Percentiles rank a stretch among this genome's conserved stretches.
These are phyloP conservation scores for Nasua narica DNA, from an alignment of 2,797 vertebrate genomes.

Conservation along the genomic window DNA sequence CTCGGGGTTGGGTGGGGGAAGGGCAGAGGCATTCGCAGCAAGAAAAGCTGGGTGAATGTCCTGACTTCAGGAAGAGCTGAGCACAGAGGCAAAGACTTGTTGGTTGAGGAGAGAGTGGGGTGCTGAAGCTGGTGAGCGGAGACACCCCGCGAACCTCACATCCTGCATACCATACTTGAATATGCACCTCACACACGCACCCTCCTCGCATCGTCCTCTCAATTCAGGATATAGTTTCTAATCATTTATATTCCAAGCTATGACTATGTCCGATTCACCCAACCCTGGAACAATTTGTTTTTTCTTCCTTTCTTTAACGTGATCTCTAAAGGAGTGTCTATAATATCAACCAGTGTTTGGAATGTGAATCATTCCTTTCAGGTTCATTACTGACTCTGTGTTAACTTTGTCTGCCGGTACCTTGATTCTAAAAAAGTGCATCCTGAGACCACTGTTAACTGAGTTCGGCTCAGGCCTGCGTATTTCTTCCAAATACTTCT, in stretches of 20 bases:
- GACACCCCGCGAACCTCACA: neutral
- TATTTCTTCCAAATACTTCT: neutral
- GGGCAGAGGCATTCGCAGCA: neutral
- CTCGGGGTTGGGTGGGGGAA: neutral
- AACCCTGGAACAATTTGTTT: neutral
- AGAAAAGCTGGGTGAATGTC: neutral
- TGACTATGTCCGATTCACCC: neutral
- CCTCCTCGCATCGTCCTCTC: neutral
- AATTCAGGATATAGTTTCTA: neutral
- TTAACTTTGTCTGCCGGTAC: neutral
- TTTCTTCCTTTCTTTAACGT: neutral
- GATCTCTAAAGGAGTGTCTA: neutral
- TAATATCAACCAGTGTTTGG: neutral
- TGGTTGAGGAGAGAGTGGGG: neutral
- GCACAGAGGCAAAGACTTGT: neutral
- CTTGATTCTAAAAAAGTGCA: neutral
- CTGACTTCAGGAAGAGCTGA: neutral
- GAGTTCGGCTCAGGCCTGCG: neutral
- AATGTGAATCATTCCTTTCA: neutral
- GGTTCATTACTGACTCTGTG: neutral
- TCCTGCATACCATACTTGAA: neutral
- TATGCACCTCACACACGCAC: neutral
- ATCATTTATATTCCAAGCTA: neutral
- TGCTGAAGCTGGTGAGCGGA: neutral
- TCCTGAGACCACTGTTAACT: neutral